A percentile compares a stretch with the other conserved stretches of the same genome.
Conservation (phyloP, 2,888 invertebrate genomes). For the Coenonympha glycerion region DNA sequence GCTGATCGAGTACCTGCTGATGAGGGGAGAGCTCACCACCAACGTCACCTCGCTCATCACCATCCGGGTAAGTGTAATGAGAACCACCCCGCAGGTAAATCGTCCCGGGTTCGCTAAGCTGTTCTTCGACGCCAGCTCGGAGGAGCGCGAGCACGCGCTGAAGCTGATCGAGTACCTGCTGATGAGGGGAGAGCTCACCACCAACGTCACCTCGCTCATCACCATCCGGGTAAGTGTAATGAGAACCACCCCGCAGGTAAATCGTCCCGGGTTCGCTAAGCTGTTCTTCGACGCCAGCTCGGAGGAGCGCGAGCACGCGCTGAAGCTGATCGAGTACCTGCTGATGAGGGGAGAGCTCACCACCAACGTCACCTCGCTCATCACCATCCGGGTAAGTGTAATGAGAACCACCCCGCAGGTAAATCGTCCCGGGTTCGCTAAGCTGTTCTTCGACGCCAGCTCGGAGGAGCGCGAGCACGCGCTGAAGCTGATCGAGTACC, state of each 20-base stretch:
- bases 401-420: no score
- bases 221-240: constrained; percentile 75
- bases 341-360: constrained; percentile 88
- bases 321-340: constrained; percentile 90
- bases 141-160: constrained; percentile 92
- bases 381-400: constrained; percentile 74
- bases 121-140: constrained; percentile 88
- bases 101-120: constrained; percentile 91
- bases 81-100: no score
- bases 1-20: constrained; percentile 89
- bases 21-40: constrained; percentile 84
- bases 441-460: constrained; percentile 88
- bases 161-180: constrained; percentile 91
- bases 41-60: constrained; percentile 77
- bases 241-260: no score
- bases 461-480: constrained; percentile 92
- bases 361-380: constrained; percentile 74
- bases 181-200: constrained; percentile 86
- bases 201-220: constrained; percentile 76
- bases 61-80: constrained; percentile 72
- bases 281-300: constrained; percentile 88
- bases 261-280: constrained; percentile 91
- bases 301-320: constrained; percentile 92
- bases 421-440: constrained; percentile 91
- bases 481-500: constrained; percentile 89